A percentile compares a stretch with the other conserved stretches of the same genome.
Conservation (phyloP, 2,888 invertebrate species). For the Shargacucullia verbasci region DNA sequence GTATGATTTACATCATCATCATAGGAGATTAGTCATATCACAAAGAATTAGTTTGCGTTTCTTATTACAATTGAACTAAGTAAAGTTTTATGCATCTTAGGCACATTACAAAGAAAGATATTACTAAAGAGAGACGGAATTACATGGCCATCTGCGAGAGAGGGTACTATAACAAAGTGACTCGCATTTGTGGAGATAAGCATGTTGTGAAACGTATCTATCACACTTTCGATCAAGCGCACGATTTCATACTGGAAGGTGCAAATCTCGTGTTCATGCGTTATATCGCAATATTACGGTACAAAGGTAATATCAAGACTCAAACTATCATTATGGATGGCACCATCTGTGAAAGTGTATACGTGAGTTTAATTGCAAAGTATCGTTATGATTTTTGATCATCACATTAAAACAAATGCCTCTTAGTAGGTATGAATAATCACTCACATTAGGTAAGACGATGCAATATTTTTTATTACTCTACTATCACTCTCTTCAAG, state of each 20-base stretch:
- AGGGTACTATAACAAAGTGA: constrained; percentile 88
- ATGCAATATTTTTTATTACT: too few relatives aligned
- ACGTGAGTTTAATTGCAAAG: constrained; percentile 80
- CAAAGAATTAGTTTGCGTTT: too few relatives aligned
- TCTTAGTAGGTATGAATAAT: too few relatives aligned
- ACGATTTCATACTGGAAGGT: constrained; percentile 90
- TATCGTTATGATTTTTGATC: background rate
- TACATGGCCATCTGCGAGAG: constrained; percentile 87
- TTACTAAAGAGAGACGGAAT: constrained; percentile 85
- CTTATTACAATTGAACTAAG: background rate
- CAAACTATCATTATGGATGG: constrained; percentile 90
- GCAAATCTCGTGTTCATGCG: constrained; percentile 90
- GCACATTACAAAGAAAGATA: constrained; percentile 78
- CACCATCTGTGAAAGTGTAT: constrained; percentile 88
- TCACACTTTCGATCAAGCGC: constrained; percentile 84
- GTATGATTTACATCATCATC: too few relatives aligned
- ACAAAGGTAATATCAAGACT: constrained; percentile 87
- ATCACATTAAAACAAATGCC: too few relatives aligned
- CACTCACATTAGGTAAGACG: too few relatives aligned
- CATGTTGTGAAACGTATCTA: constrained; percentile 83
- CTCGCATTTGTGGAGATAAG: constrained; percentile 81
- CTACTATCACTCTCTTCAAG: too few relatives aligned
- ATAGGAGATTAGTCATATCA: too few relatives aligned
- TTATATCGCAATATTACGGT: constrained; percentile 88
- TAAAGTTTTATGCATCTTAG: constrained; percentile 63